Evolutionary conservation across 2,888 invertebrate genomes (phyloP).

Genomic region (Peribatodes rhomboidaria): DNA sequence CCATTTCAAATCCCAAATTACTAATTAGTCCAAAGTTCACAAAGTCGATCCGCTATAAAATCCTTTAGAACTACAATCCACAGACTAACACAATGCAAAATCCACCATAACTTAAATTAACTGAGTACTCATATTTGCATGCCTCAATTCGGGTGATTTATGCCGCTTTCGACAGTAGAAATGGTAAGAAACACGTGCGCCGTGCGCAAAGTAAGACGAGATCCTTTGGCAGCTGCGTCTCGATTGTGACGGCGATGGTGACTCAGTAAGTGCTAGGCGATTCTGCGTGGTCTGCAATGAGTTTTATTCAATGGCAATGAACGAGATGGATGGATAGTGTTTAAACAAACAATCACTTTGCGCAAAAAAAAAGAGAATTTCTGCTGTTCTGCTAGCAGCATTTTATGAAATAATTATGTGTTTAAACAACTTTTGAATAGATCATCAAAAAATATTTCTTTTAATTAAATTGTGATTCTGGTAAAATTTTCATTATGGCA

Average conservation of each 20-base stretch:
- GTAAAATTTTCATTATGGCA: too few relatives aligned
- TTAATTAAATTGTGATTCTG: too few relatives aligned
- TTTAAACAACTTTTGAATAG: too few relatives aligned
- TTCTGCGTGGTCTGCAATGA: not conserved
- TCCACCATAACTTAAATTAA: not conserved
- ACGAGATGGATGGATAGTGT: too few relatives aligned
- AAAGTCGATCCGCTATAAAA: not conserved
- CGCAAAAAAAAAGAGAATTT: too few relatives aligned
- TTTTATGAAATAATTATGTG: too few relatives aligned
- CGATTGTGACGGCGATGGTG: conserved; percentile 72
- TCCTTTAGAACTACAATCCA: conserved; percentile 4
- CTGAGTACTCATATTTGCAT: conserved; percentile 30
- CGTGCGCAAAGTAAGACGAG: conserved; percentile 67
- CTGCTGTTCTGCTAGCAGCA: too few relatives aligned
- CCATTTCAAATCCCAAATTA: not conserved
- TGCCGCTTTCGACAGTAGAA: conserved; percentile 57
- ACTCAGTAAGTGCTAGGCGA: conserved; percentile 57
- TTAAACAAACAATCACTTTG: too few relatives aligned
- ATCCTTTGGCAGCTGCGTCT: conserved; percentile 83
- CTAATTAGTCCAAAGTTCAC: not conserved
- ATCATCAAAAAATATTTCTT: too few relatives aligned
- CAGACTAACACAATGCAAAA: not conserved
- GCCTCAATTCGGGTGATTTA: conserved; percentile 47
- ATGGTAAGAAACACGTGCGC: conserved; percentile 69
- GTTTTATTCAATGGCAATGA: conserved; percentile 3